Percentiles rank a stretch among this genome's conserved stretches.
These are phyloP conservation scores for Bembecia ichneumoniformis DNA, from an alignment of 2,888 invertebrate species.

Conservation along the genomic window DNA sequence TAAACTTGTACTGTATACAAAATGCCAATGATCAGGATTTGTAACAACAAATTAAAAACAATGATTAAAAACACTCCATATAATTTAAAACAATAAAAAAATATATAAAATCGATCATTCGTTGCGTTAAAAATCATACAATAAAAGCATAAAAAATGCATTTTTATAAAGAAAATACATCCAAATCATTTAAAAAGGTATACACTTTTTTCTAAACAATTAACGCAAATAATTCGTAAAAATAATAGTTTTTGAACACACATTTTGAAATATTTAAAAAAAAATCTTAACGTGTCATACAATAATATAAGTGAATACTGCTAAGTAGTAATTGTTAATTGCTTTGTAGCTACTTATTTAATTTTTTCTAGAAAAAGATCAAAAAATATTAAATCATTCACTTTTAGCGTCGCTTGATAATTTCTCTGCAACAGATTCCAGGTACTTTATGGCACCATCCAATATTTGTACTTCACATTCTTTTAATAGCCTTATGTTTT, in stretches of 20 bases:
- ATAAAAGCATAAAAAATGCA: not conserved
- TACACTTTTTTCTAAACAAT: no score
- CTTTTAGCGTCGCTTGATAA: slow-evolving; percentile 23
- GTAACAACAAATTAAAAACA: no score
- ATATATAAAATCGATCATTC: not conserved
- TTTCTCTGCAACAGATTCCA: slow-evolving; percentile 35
- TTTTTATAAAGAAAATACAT: no score
- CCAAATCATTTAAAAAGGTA: no score
- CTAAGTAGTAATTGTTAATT: slow-evolving; percentile 5
- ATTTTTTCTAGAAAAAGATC: not conserved
- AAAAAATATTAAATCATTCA: not conserved
- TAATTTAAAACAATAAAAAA: not conserved
- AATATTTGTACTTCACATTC: slow-evolving; percentile 59
- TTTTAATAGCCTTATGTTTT: slow-evolving; percentile 52
- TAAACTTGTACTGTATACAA: no score
- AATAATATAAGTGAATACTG: slow-evolving; percentile 11
- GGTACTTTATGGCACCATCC: slow-evolving; percentile 51
- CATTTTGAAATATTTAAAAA: no score
- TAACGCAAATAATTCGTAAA: no score
- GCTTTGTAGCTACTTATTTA: not conserved
- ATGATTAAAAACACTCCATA: not conserved
- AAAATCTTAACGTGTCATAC: no score
- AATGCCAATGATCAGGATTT: no score
- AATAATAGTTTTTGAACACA: no score
- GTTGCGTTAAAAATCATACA: not conserved